Evolutionary conservation across 1,140 invertebrate genomes (phyloP).

Genomic region (Odontomachus brunneus): DNA sequence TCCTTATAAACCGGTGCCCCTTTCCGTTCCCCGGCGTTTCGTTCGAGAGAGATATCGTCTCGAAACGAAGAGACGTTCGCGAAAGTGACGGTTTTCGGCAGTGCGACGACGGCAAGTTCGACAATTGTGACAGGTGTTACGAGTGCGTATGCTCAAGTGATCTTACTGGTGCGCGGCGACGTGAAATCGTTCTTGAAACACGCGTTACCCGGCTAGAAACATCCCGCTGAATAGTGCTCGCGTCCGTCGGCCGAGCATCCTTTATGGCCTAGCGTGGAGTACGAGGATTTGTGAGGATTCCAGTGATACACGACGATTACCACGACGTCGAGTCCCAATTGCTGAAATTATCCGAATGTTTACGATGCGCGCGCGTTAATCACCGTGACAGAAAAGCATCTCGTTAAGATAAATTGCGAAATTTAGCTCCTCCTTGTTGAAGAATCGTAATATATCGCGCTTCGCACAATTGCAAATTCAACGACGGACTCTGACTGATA

Average conservation of each 20-base stretch:
- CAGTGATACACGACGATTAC: neutral
- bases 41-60: neutral
- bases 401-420: neutral
- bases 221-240: constrained; percentile 2
- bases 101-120: constrained; percentile 16
- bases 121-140: constrained; percentile 55
- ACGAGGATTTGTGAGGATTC: constrained; percentile 14
- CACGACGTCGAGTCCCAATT: neutral
- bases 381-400: too few species aligned
- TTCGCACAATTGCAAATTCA: constrained; percentile 3
- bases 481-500: constrained; percentile 42
- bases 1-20: constrained; percentile 54
- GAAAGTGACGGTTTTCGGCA: constrained; percentile 39
- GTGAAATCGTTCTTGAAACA: constrained; percentile 44
- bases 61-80: constrained; percentile 19
- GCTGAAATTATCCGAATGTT: neutral
- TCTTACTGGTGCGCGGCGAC: constrained; percentile 28
- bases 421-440: neutral
- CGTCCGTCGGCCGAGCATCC: constrained; percentile 52
- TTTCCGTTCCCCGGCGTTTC: neutral
- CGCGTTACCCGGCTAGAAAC: neutral
- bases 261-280: constrained; percentile 21
- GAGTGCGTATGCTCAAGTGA: constrained; percentile 58
- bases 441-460: neutral
- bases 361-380: neutral